Percentiles rank a stretch among this genome's conserved stretches.
Evolutionary conservation across 1,140 invertebrate species (phyloP).

Genomic region (Tetraneura akinire): DNA sequence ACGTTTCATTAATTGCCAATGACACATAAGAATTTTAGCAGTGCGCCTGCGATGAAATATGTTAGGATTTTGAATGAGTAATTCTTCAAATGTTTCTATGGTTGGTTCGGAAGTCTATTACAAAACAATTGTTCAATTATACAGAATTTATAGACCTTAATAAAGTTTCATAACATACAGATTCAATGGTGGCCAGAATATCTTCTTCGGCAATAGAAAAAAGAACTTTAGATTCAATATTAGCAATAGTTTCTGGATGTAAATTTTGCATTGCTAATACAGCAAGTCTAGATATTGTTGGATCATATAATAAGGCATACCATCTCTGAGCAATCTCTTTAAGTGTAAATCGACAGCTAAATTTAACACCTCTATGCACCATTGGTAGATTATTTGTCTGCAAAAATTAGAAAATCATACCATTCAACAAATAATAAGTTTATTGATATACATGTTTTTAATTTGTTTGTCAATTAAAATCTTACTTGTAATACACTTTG

Average conservation of each 20-base stretch:
- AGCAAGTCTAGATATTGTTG: constrained; percentile 81
- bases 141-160: constrained; percentile 21
- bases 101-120: constrained; percentile 67
- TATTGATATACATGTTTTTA: background rate
- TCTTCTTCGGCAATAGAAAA: constrained; percentile 90
- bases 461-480: background rate
- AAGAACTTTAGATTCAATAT: constrained; percentile 84
- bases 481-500: constrained; percentile 88
- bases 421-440: too few species aligned
- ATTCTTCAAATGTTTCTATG: constrained; percentile 79
- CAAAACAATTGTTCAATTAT: constrained; percentile 43
- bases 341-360: constrained; percentile 92
- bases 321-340: constrained; percentile 93
- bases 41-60: constrained; percentile 87
- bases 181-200: constrained; percentile 77
- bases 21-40: constrained; percentile 78
- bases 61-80: constrained; percentile 82
- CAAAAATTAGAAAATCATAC: constrained; percentile 58
- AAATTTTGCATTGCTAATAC: constrained; percentile 90
- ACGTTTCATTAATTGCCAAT: constrained; percentile 93
- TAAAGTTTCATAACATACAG: constrained; percentile 66
- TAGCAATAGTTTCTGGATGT: constrained; percentile 84
- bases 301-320: constrained; percentile 93
- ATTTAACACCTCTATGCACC: constrained; percentile 91
- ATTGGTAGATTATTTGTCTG: constrained; percentile 82